Conservation (phyloP, 2,113 vertebrate species). For the Cheirogaleus medius region DNA sequence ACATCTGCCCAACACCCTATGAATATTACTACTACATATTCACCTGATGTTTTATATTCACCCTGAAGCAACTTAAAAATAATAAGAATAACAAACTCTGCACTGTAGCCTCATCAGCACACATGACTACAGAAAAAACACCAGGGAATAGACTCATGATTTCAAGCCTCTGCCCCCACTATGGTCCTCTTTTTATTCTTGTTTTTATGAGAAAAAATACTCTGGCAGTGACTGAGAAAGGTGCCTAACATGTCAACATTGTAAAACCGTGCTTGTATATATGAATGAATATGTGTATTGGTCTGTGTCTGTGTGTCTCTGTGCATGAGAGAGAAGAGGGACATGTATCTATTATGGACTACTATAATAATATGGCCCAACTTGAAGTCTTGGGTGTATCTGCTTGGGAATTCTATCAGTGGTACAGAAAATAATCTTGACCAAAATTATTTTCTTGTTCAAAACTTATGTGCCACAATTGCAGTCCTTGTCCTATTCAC, state of each 20-base stretch:
- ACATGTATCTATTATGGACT: background rate
- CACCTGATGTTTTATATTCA: background rate
- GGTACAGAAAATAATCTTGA: background rate
- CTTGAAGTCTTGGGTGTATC: background rate
- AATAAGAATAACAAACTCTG: background rate
- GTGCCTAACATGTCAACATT: background rate
- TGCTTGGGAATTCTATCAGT: background rate
- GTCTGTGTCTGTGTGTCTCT: background rate
- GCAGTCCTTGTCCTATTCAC: background rate
- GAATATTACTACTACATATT: no score
- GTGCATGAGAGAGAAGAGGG: accelerated
- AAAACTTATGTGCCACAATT: background rate
- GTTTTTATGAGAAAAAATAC: background rate
- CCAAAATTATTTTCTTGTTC: background rate
- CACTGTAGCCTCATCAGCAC: background rate
- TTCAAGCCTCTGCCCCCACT: background rate
- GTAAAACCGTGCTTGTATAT: background rate
- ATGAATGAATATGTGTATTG: background rate
- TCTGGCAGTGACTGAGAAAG: background rate
- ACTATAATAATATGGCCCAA: background rate
- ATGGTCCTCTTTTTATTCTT: background rate
- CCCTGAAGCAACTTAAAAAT: background rate
- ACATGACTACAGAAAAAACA: background rate
- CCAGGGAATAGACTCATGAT: accelerated
- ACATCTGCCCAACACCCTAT: no score